A percentile compares a stretch with the other conserved stretches of the same genome.
Conservation (phyloP, 2,888 invertebrate genomes). For the Eubasilissa splendida region DNA sequence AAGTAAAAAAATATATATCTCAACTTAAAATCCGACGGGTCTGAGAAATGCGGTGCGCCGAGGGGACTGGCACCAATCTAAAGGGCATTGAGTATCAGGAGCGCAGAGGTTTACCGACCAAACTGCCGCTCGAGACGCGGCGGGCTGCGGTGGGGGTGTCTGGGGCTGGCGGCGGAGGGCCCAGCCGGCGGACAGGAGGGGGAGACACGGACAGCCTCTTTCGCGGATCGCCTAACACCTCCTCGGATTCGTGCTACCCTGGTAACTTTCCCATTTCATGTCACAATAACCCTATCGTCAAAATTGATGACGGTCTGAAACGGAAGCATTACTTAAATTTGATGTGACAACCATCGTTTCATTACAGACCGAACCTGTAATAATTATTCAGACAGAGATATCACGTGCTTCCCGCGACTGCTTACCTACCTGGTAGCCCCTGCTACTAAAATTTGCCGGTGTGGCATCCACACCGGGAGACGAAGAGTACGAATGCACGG, state of each 20-base stretch:
- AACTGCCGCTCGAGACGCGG: conserved; percentile 17
- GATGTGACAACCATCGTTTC: conserved; percentile 34
- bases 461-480: not conserved
- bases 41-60: conserved; percentile 12
- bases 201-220: conserved; percentile 15
- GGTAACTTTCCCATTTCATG: conserved; percentile 47
- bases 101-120: conserved; percentile 50
- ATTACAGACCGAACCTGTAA: conserved; percentile 30
- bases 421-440: conserved; percentile 10
- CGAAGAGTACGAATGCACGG: not conserved
- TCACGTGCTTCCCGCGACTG: not conserved
- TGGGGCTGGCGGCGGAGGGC: conserved; percentile 22
- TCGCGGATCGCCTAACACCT: conserved; percentile 26
- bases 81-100: conserved; percentile 58
- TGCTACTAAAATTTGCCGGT: not conserved
- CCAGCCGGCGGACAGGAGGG: not conserved
- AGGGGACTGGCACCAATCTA: conserved; percentile 52
- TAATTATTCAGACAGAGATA: not conserved
- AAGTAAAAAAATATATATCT: not conserved
- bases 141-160: conserved; percentile 16
- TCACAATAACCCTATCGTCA: conserved; percentile 51
- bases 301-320: conserved; percentile 39
- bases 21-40: not conserved
- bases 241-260: conserved; percentile 32
- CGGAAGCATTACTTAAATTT: conserved; percentile 30